phyloP scores from a whole-genome alignment of 2,888 invertebrate species.

The Acanthosepion pharaonis region DNA sequence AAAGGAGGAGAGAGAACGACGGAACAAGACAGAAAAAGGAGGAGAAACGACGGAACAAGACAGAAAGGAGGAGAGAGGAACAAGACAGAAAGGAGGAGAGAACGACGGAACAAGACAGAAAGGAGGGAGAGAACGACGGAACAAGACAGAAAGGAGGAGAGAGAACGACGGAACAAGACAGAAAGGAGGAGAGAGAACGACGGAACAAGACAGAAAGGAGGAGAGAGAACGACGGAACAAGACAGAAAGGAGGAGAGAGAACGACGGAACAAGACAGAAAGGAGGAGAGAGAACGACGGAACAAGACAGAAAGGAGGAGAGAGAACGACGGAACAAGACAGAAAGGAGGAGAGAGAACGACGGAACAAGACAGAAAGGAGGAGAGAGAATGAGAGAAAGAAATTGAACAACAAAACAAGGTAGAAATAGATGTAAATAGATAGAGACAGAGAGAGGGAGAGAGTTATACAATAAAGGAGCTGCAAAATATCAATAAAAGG shows the following conservation, averaged over 20 bases:
- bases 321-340: not conserved
- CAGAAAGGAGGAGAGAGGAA: not conserved
- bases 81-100: not conserved
- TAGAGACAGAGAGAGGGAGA: not conserved
- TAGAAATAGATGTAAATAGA: not conserved
- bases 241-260: not conserved
- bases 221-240: not conserved
- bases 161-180: not conserved
- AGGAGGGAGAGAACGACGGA: not conserved
- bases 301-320: not conserved
- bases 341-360: not conserved
- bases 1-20: not conserved
- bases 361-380: not conserved
- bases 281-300: not conserved
- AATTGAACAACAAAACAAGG: not conserved
- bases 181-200: not conserved
- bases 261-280: not conserved
- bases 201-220: not conserved
- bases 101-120: not conserved
- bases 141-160: not conserved
- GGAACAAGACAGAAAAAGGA: not conserved
- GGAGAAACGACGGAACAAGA: not conserved
- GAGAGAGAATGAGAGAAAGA: not conserved
- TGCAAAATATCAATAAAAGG: not conserved
- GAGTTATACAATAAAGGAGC: not conserved